phyloP scores from a whole-genome alignment of 2,113 vertebrate species.

The Cynoglossus semilaevis region DNA sequence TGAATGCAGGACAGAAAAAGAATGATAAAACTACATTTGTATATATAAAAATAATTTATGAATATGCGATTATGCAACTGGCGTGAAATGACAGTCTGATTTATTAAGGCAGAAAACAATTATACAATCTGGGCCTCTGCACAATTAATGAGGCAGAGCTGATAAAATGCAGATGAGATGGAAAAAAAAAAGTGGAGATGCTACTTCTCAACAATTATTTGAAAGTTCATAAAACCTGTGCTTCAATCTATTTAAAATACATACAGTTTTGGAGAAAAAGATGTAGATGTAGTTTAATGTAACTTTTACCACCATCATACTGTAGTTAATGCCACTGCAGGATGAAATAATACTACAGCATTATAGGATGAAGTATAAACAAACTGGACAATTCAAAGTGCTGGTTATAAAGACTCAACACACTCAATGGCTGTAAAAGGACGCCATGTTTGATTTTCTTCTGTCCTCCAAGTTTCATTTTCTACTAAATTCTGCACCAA shows the following conservation, averaged over 20 bases:
- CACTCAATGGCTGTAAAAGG: too few relatives aligned
- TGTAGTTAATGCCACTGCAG: too few relatives aligned
- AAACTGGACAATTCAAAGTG: too few relatives aligned
- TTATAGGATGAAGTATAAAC: too few relatives aligned
- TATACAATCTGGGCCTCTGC: conserved; percentile 16
- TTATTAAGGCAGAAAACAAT: conserved; percentile 27
- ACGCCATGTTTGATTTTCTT: too few relatives aligned
- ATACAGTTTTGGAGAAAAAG: too few relatives aligned
- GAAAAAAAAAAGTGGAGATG: not conserved
- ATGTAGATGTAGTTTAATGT: too few relatives aligned
- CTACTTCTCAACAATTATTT: not conserved
- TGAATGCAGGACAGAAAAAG: not conserved
- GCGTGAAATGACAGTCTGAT: conserved; percentile 31
- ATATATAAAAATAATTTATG: conserved; percentile 31
- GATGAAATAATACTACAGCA: too few relatives aligned
- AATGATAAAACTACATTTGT: conserved; percentile 11
- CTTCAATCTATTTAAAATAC: not conserved
- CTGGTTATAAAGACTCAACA: too few relatives aligned
- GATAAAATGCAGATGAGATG: conserved; percentile 2
- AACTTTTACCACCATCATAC: too few relatives aligned
- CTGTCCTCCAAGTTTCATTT: too few relatives aligned
- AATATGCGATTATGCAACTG: conserved; percentile 15
- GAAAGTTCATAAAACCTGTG: not conserved
- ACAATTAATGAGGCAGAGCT: conserved; percentile 12
- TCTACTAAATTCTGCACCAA: not conserved